Conservation (phyloP, 64 coral and sea anemone genomes). For the Porites australiensis region DNA sequence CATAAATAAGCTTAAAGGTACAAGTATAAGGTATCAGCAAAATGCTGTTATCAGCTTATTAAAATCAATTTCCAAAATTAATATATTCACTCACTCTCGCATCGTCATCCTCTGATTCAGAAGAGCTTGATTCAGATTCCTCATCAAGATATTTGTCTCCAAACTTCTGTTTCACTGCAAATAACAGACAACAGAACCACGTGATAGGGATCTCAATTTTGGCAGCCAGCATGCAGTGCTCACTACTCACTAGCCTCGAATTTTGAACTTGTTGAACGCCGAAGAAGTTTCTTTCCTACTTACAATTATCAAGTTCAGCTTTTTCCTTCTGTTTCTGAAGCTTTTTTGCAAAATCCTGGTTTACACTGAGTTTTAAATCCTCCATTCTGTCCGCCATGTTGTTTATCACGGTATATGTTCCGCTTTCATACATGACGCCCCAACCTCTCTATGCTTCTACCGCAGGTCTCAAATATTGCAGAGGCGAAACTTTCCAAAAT, state of each 20-base stretch:
- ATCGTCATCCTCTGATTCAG: conserved; percentile 96
- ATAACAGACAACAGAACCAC: not conserved
- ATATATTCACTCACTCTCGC: conserved; percentile 69
- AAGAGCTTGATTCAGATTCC: conserved; percentile 84
- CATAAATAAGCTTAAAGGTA: too few relatives aligned
- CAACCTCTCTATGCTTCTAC: not conserved
- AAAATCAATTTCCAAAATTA: too few relatives aligned
- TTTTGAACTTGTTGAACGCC: not conserved
- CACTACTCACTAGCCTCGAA: not conserved
- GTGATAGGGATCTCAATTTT: not conserved
- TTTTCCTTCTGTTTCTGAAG: conserved; percentile 80
- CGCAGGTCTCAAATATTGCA: not conserved
- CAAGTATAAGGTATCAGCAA: too few relatives aligned
- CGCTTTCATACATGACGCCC: too few relatives aligned
- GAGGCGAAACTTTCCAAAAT: conserved; percentile 21
- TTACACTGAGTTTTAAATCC: conserved; percentile 74
- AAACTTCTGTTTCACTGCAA: conserved; percentile 94
- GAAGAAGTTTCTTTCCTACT: conserved; percentile 17
- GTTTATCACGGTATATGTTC: not conserved
- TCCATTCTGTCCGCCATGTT: conserved; percentile 92
- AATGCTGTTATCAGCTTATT: too few relatives aligned
- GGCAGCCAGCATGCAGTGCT: not conserved
- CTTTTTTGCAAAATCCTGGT: conserved; percentile 89
- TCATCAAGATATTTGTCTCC: conserved; percentile 52
- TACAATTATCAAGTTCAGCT: conserved; percentile 91